A percentile compares a stretch with the other conserved stretches of the same genome.
These are phyloP conservation scores for Crepidodera aurea DNA, from an alignment of 2,888 invertebrate genomes.

Conservation along the genomic window DNA sequence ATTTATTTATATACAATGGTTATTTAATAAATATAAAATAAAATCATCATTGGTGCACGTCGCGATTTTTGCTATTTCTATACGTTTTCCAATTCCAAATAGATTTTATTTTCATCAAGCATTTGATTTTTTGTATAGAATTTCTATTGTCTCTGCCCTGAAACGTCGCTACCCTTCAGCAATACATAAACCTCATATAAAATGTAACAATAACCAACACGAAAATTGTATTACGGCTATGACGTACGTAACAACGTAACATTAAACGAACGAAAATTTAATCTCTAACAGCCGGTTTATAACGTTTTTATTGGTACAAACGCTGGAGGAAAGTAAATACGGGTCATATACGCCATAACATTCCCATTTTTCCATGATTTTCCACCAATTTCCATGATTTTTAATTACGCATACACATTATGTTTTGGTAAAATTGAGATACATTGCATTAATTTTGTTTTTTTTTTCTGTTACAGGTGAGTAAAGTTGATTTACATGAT, in stretches of 20 bases:
- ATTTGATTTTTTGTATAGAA: too few species aligned
- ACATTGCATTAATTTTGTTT: background rate
- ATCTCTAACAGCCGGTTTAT: conserved; percentile 22
- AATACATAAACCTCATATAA: conserved; percentile 2
- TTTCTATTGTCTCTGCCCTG: too few species aligned
- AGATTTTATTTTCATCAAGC: too few species aligned
- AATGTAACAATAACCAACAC: conserved; percentile 28
- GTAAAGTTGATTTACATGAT: background rate
- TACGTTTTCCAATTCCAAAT: too few species aligned
- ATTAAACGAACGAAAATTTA: conserved; percentile 30
- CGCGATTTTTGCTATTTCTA: too few species aligned
- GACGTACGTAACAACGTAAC: conserved; percentile 19
- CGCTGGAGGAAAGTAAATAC: conserved; percentile 23
- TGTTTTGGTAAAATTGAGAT: background rate
- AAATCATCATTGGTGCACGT: too few species aligned
- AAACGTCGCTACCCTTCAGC: background rate
- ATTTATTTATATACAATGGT: too few species aligned
- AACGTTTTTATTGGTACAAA: conserved; percentile 30
- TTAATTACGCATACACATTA: background rate
- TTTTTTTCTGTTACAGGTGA: conserved; percentile 17
- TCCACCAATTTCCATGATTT: background rate
- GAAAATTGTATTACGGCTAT: conserved; percentile 27
- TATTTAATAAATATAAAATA: too few species aligned
- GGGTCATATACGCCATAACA: conserved; percentile 1
- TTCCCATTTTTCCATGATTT: background rate